Percentiles rank a stretch among this genome's conserved stretches.
Conservation (phyloP, 2,888 invertebrate species). For the Nymphalis polychloros region DNA sequence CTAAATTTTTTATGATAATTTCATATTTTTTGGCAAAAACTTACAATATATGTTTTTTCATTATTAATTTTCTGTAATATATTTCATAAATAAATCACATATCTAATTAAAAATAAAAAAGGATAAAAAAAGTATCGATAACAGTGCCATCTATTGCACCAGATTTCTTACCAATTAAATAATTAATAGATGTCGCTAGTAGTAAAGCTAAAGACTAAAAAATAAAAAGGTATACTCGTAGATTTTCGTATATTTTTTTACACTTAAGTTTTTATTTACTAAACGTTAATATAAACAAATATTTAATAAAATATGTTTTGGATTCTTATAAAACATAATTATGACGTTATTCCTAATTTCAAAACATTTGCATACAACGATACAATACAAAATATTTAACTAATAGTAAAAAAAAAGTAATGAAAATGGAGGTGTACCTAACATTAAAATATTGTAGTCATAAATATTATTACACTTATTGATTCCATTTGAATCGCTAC, state of each 20-base stretch:
- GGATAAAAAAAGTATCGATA: not conserved
- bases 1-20: not conserved
- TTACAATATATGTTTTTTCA: no score
- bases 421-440: slow-evolving; percentile 21
- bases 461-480: slow-evolving; percentile 45
- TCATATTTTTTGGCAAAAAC: not conserved
- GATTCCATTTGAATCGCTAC: slow-evolving; percentile 50
- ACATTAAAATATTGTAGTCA: slow-evolving; percentile 28
- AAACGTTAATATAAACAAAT: no score
- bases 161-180: not conserved
- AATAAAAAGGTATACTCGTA: not conserved
- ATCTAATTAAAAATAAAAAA: not conserved
- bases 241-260: not conserved
- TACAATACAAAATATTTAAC: not conserved
- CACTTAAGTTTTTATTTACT: not conserved
- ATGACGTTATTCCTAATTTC: no score
- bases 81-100: not conserved
- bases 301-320: no score
- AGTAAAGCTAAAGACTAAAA: no score
- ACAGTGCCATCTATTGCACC: slow-evolving; percentile 9
- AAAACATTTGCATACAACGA: not conserved
- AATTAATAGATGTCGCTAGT: slow-evolving; percentile 13
- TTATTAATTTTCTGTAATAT: not conserved
- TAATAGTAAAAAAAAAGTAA: slow-evolving; percentile 8
- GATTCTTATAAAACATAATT: no score